phyloP scores from a whole-genome alignment of 2,113 vertebrate genomes.

The Menidia beryllina region DNA sequence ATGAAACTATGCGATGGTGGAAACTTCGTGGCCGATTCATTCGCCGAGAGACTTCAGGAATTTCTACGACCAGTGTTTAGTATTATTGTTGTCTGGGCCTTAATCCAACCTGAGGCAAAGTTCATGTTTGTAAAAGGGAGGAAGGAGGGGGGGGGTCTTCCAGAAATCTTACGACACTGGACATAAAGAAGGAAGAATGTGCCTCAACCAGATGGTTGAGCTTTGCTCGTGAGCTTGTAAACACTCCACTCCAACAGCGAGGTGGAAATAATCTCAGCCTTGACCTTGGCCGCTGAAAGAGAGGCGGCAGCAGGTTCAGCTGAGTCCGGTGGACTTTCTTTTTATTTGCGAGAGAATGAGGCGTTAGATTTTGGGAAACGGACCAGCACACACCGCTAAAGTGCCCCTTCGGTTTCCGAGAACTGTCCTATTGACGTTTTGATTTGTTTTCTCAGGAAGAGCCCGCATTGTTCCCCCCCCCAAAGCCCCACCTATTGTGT shows the following conservation, averaged over 20 bases:
- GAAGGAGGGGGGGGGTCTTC: not conserved
- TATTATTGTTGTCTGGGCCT: conserved; percentile 52
- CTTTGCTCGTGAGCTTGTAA: conserved; percentile 45
- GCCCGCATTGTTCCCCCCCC: conserved; percentile 41
- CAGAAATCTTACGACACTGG: conserved; percentile 39
- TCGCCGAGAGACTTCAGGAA: conserved; percentile 24
- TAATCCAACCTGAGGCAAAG: conserved; percentile 46
- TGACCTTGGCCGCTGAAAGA: conserved; percentile 32
- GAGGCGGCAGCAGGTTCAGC: conserved; percentile 2
- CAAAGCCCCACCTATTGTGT: conserved; percentile 36
- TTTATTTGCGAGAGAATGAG: not conserved
- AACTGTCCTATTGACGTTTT: conserved; percentile 43
- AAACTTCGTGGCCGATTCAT: not conserved
- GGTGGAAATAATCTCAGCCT: conserved; percentile 21
- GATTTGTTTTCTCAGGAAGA: conserved; percentile 53
- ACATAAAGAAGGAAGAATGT: conserved; percentile 58
- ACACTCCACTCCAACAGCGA: conserved; percentile 23
- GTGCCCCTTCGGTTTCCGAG: conserved; percentile 14
- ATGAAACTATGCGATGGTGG: not conserved
- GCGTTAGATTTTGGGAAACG: conserved; percentile 32
- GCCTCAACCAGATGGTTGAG: conserved; percentile 46
- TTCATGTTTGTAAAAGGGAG: conserved; percentile 35
- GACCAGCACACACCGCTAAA: not conserved
- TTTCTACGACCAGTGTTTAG: conserved; percentile 30
- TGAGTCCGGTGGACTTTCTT: not conserved